Base-by-base conservation (phyloP, 2,113 vertebrate genomes). In the Microcebus jonahi region DNA sequence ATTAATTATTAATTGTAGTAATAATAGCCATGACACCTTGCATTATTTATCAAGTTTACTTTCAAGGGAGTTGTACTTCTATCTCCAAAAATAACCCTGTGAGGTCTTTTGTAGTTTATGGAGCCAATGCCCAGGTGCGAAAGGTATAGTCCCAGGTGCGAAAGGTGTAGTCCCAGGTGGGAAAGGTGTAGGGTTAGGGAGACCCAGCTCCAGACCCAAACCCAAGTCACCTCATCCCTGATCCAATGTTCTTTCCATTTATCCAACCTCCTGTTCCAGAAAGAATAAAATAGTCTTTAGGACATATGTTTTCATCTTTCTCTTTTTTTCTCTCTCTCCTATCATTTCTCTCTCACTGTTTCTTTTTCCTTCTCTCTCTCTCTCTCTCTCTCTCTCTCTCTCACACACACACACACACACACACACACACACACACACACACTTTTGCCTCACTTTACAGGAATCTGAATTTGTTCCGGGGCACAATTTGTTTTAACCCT, bases 401-500 rank as follows among this genome's bases (percentile, higher is more conserved):
- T 50, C 31, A 71, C n/a, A 91, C 27, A 83, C 42, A 61, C 29
- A 57, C 31, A 71, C n/a, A 91, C 27, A 83, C 42, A 61, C 29
- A 91, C 10, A 34, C 53, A 57, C 31, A 73, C n/a, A 91, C 55
- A 57, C 31, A 73, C n/a, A 91, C 27, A 84, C 42, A 61, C 29
- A 91, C 10, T 31, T 80, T 94, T 90, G 4, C 80, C 75, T 81
- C 39, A 77, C 20, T 75, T 45, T 83, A 45, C 39, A 87, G 15
- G 6, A 94, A 93, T 92, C 45, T 87, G 36, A 91, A 76, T 45
- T 85, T 85, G 23, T 71, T 86, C 71, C 89, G 57, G 61, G 65
- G 4, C 18, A 75, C 31, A 27, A 27, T 6, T 57, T 68, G 27
- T 77, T 96, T 92, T 82, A 71, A 48, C 31, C 8, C 53, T 45